Percentiles rank a stretch among this genome's conserved stretches.
These are phyloP conservation scores for Tringa solitaria DNA, from an alignment of 2,113 vertebrate species.

Conservation along the genomic window DNA sequence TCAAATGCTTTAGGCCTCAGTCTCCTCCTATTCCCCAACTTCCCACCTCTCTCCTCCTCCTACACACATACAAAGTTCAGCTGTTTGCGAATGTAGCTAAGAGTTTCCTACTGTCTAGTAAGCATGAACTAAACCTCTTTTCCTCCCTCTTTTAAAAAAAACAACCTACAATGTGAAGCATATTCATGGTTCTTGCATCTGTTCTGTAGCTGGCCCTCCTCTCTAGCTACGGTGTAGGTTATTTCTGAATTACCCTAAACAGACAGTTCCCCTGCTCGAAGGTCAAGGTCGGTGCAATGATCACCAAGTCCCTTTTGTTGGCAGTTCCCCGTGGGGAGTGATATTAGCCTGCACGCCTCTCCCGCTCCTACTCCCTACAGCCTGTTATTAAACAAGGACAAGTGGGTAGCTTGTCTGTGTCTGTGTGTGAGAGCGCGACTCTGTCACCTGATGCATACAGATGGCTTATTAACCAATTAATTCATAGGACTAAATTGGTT, in stretches of 20 bases:
- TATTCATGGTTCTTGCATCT: fast-evolving
- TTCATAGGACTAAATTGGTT: constrained; percentile 70
- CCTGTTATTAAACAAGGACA: constrained; percentile 64
- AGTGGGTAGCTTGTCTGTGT: constrained; percentile 49
- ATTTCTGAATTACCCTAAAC: constrained; percentile 55
- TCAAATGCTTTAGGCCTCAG: constrained; percentile 2
- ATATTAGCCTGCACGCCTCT: neutral
- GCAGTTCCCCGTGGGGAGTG: neutral
- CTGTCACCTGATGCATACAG: constrained; percentile 68
- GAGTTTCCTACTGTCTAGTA: constrained; percentile 20
- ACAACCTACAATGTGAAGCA: neutral
- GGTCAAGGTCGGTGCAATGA: constrained; percentile 60
- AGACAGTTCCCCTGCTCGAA: constrained; percentile 34
- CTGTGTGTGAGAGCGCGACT: constrained; percentile 13
- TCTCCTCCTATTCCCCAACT: neutral
- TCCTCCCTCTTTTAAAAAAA: neutral
- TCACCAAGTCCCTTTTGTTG: neutral
- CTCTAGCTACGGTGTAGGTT: neutral
- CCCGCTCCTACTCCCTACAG: neutral
- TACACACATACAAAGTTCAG: constrained; percentile 13
- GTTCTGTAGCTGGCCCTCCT: neutral
- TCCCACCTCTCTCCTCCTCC: neutral
- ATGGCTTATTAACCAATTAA: constrained; percentile 76
- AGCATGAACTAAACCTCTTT: neutral
- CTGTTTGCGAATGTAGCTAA: constrained; percentile 14